A percentile compares a stretch with the other conserved stretches of the same genome.
phyloP scores from a whole-genome alignment of 1,140 invertebrate genomes.

The Pogonus chalceus region DNA sequence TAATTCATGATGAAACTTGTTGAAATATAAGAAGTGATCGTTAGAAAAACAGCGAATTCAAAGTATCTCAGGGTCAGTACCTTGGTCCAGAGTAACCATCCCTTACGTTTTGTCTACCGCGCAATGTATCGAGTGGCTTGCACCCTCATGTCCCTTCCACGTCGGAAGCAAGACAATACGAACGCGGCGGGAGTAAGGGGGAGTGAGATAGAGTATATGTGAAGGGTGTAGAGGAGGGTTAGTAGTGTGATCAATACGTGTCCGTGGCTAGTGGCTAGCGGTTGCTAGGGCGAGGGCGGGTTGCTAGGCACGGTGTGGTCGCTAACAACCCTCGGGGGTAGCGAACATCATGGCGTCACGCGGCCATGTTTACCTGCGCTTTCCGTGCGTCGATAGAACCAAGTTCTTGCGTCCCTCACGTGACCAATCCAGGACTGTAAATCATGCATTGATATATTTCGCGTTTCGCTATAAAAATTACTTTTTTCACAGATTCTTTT shows the following conservation, averaged over 20 bases:
- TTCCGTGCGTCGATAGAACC: conserved; percentile 16
- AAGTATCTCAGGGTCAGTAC: too few relatives aligned
- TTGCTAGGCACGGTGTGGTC: conserved; percentile 37
- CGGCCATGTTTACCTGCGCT: conserved; percentile 36
- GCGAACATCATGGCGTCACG: conserved; percentile 32
- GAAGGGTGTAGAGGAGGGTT: conserved; percentile 12
- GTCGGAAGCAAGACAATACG: conserved; percentile 18
- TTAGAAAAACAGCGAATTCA: too few relatives aligned
- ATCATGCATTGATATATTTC: too few relatives aligned
- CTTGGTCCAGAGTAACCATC: too few relatives aligned
- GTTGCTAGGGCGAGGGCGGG: conserved; percentile 38
- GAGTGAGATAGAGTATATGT: conserved; percentile 10
- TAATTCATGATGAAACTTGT: too few relatives aligned
- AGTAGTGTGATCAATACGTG: conserved; percentile 35
- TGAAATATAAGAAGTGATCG: too few relatives aligned
- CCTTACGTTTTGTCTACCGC: too few relatives aligned
- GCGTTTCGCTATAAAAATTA: too few relatives aligned
- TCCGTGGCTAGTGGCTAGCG: conserved; percentile 39
- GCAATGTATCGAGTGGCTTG: conserved; percentile 29
- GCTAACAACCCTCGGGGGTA: conserved; percentile 38
- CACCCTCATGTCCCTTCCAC: too few relatives aligned
- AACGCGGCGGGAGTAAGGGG: conserved; percentile 9
- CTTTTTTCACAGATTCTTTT: too few relatives aligned
- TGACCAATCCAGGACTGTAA: not conserved
- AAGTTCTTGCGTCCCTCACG: not conserved